Evolutionary conservation across 2,888 invertebrate species (phyloP), one percentile per base, ranked within the genome.

Genomic region (Malacosoma neustria): DNA sequence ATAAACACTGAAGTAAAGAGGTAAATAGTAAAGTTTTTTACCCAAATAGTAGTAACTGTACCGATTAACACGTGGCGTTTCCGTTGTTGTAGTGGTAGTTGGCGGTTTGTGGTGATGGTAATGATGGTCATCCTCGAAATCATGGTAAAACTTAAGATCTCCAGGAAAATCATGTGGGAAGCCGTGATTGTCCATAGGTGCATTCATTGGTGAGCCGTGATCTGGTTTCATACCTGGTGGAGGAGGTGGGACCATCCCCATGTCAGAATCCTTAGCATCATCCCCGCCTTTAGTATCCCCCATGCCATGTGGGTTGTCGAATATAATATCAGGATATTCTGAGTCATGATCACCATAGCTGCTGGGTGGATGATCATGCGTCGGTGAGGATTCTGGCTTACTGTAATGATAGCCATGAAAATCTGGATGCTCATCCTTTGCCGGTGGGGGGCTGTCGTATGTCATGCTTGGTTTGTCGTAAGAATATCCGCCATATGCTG

Each of bases 41-140:
- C 92, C 92, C 42, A 93, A 82, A 57, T 90, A 92, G 57, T 92
- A 93, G 64, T 93, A 93, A 61, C 92, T 92, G 77, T 90, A 92
- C 62, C 77, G 86, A 55, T 88, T 89, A 5, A 88, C 89, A 63
- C 89, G 80, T 49, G 89, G 87, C 55, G 76, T 86, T 61, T 88
- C 88, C 1, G 80, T 86, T 1, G 87, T 76, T 0, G 79, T 74
- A 7, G 85, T 81, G 1, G 87, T 65, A 39, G 77, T 69, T 1
- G 79, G 69, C 13, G 75, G 65, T 37, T 75, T 65, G 42, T 79
- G 65, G 39, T 86, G 68, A 38, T 80, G 61, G 43, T 77, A 64
- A 13, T 57, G 47, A 38, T 79, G 65, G 37, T 72, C 61, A 29
- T 74, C 68, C 29, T 79, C 82, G n/a, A 87, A 81, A 38, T 81